Percentiles rank a stretch among this genome's conserved stretches.
phyloP scores from a whole-genome alignment of 2,113 vertebrate genomes.

The Ailurus styani region DNA sequence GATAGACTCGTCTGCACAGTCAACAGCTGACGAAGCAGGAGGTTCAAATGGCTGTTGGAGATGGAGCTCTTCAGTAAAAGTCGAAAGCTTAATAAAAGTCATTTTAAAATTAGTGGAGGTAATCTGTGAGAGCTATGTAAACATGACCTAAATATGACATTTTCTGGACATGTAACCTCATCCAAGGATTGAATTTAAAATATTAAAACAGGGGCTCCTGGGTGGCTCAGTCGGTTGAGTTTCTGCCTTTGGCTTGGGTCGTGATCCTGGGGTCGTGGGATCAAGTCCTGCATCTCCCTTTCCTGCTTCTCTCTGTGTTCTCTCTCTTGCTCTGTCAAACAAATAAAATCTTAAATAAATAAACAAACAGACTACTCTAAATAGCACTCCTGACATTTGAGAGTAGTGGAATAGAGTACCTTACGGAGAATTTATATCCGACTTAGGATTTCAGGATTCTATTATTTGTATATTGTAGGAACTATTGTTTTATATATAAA shows the following conservation, averaged over 20 bases:
- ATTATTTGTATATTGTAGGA: background rate
- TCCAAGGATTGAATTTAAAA: slow-evolving; percentile 30
- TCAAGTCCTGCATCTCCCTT: too few relatives aligned
- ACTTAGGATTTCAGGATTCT: background rate
- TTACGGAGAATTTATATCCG: background rate
- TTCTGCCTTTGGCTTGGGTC: background rate
- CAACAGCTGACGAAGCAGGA: background rate
- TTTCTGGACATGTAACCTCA: background rate
- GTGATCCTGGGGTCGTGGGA: too few relatives aligned
- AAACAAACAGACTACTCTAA: background rate
- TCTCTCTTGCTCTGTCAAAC: too few relatives aligned
- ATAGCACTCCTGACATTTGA: background rate
- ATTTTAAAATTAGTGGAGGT: background rate
- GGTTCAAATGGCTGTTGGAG: background rate
- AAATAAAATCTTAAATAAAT: too few relatives aligned
- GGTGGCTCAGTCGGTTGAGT: too few relatives aligned
- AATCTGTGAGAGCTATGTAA: slow-evolving; percentile 26
- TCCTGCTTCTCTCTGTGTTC: too few relatives aligned
- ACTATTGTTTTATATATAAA: background rate
- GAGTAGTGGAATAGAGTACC: background rate
- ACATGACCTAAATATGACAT: background rate
- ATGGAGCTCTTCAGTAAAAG: background rate
- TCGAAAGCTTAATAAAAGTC: background rate
- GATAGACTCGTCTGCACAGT: background rate
- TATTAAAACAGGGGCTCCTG: background rate